phyloP scores from a whole-genome alignment of 2,113 vertebrate species.

The Centropristis striata region DNA sequence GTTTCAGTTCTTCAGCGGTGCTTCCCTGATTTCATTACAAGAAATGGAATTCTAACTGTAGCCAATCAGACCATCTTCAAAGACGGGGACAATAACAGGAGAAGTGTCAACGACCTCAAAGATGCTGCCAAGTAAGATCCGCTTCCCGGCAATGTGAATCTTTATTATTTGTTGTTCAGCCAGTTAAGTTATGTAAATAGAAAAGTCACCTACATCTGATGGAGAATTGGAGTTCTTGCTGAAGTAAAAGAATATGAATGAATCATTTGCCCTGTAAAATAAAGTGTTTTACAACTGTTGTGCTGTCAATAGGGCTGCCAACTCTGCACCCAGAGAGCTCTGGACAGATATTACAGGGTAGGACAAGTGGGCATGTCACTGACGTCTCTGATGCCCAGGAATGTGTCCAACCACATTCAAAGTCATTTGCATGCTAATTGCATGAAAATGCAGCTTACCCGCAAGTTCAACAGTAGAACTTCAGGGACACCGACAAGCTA shows the following conservation, averaged over 20 bases:
- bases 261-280: not conserved
- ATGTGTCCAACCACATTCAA: conserved; percentile 72
- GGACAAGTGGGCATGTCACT: conserved; percentile 61
- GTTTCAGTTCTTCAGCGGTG: conserved; percentile 93
- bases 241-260: not conserved
- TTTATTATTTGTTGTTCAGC: not conserved
- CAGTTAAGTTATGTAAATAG: not conserved
- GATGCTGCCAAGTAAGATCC: conserved; percentile 91
- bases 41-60: conserved; percentile 90
- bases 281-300: conserved; percentile 53
- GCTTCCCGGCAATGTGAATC: not conserved
- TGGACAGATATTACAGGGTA: conserved; percentile 78
- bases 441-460: conserved; percentile 55
- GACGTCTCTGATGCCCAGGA: conserved; percentile 61
- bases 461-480: conserved; percentile 26
- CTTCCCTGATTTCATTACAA: conserved; percentile 93
- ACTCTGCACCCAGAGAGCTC: conserved; percentile 69
- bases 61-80: conserved; percentile 90
- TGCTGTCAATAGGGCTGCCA: conserved; percentile 72
- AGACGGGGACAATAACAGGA: conserved; percentile 88
- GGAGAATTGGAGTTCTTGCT: not conserved
- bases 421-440: conserved; percentile 70
- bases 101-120: conserved; percentile 90
- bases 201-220: not conserved
- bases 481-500: conserved; percentile 6